Percentiles rank a stretch among this genome's conserved stretches.
Evolutionary conservation across 2,888 invertebrate genomes (phyloP).

Genomic region (Macrophya annulata): DNA sequence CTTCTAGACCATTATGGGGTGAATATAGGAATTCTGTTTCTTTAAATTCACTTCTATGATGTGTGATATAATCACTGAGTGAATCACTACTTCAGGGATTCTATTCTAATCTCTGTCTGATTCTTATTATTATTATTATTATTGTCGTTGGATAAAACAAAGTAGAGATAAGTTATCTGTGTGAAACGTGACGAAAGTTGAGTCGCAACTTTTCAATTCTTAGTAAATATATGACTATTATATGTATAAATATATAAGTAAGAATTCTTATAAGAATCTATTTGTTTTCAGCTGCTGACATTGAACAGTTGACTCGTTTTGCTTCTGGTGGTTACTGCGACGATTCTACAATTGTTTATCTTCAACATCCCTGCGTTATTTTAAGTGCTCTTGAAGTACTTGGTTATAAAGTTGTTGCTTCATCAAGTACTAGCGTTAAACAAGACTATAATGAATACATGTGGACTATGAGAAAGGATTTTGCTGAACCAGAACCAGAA

Average conservation of each 20-base stretch:
- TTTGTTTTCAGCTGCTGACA: constrained; percentile 85
- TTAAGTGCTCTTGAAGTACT: constrained; percentile 93
- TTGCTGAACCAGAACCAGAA: constrained; percentile 90
- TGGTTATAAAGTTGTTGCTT: constrained; percentile 93
- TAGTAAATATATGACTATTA: not conserved
- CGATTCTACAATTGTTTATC: constrained; percentile 92
- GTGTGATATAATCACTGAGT: not conserved
- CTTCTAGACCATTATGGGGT: not conserved
- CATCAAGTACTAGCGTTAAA: constrained; percentile 92
- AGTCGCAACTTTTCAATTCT: not conserved
- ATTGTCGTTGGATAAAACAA: not conserved
- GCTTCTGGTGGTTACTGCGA: constrained; percentile 92
- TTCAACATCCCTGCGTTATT: constrained; percentile 93
- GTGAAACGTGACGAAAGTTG: not conserved
- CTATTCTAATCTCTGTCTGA: not conserved
- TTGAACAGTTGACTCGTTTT: constrained; percentile 91
- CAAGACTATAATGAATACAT: constrained; percentile 95
- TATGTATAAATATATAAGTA: not conserved
- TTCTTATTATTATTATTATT: not conserved
- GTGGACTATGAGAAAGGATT: constrained; percentile 97
- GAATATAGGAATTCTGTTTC: not conserved
- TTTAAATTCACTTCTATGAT: not conserved
- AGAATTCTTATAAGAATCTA: not conserved
- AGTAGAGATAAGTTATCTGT: not conserved
- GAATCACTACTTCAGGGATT: not conserved